Evolutionary conservation across 1,140 invertebrate genomes (phyloP).

Genomic region (Drosophila ohnishii): DNA sequence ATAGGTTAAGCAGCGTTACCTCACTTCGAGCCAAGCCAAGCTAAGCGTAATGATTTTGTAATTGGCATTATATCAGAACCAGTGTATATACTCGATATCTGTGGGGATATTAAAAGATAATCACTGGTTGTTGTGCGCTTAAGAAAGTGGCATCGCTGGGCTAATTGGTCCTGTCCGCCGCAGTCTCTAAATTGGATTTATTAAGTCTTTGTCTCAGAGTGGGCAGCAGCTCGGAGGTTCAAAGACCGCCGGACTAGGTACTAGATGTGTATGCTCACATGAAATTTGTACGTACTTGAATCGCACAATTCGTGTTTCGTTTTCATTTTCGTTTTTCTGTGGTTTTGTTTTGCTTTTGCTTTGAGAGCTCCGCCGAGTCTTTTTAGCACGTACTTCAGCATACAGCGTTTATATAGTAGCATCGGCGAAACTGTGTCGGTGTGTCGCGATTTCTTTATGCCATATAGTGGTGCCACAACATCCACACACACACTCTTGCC

Average conservation of each 20-base stretch:
- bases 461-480: constrained; percentile 24
- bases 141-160: constrained; percentile 20
- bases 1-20: constrained; percentile 55
- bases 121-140: neutral
- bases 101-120: constrained; percentile 12
- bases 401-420: neutral
- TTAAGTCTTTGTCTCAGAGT: constrained; percentile 8
- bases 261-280: constrained; percentile 14
- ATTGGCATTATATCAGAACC: constrained; percentile 50
- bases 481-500: neutral
- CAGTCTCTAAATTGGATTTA: constrained; percentile 28
- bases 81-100: constrained; percentile 21
- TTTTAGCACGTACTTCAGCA: constrained; percentile 42
- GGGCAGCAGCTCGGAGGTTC: constrained; percentile 3
- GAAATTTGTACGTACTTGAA: constrained; percentile 53
- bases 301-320: constrained; percentile 43
- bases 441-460: constrained; percentile 58
- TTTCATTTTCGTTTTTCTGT: constrained; percentile 37
- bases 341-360: constrained; percentile 34
- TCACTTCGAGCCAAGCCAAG: constrained; percentile 37
- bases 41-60: constrained; percentile 52
- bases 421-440: constrained; percentile 45
- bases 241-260: constrained; percentile 9
- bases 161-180: constrained; percentile 27
- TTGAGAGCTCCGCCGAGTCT: constrained; percentile 11